phyloP scores from a whole-genome alignment of 2,113 vertebrate species.

The Zosterops japonicus region DNA sequence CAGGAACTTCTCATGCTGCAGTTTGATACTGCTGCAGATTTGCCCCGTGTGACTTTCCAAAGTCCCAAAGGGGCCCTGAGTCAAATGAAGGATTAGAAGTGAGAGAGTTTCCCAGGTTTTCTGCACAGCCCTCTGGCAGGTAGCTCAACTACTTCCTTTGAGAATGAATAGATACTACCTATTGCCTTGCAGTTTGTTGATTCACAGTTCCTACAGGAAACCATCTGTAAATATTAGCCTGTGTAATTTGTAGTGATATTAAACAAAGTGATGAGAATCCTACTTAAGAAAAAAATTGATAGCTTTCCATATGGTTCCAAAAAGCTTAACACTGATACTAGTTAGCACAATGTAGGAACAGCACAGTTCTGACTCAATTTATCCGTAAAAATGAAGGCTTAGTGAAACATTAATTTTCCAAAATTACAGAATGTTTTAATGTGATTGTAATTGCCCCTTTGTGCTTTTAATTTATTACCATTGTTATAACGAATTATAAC shows the following conservation, averaged over 20 bases:
- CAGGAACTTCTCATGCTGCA: neutral
- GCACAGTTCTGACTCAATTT: slow-evolving; percentile 47
- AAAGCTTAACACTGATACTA: neutral
- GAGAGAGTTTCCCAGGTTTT: neutral
- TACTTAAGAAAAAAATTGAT: slow-evolving; percentile 43
- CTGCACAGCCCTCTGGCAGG: neutral
- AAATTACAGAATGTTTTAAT: slow-evolving; percentile 62
- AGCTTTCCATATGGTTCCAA: slow-evolving; percentile 44
- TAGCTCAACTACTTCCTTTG: neutral
- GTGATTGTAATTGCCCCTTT: slow-evolving; percentile 65
- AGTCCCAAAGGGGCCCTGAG: neutral
- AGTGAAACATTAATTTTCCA: slow-evolving; percentile 66
- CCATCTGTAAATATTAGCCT: slow-evolving; percentile 57
- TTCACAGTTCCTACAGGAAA: slow-evolving; percentile 41
- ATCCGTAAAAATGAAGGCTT: slow-evolving; percentile 42
- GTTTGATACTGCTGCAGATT: neutral
- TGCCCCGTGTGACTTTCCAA: neutral
- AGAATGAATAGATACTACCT: slow-evolving; percentile 1
- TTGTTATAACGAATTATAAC: slow-evolving; percentile 43
- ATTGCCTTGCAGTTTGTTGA: slow-evolving; percentile 31
- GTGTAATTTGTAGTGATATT: slow-evolving; percentile 45
- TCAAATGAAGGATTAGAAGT: neutral
- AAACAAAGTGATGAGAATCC: slow-evolving; percentile 48
- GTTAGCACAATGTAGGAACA: slow-evolving; percentile 10
- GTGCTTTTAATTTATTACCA: slow-evolving; percentile 64